Conservation (phyloP, 2,113 vertebrate genomes). For the Struthidea cinerea region DNA sequence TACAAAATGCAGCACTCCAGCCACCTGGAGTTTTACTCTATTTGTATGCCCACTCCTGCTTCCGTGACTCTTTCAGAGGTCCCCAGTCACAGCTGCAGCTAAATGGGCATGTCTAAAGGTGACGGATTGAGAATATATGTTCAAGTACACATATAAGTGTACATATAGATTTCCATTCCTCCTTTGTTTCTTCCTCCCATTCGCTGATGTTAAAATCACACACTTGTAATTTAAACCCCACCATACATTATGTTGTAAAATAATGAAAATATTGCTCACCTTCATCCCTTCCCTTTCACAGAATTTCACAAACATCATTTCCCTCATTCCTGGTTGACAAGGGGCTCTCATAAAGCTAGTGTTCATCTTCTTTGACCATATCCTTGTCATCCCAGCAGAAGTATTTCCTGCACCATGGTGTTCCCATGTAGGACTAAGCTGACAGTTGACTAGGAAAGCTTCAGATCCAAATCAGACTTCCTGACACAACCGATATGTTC, state of each 20-base stretch:
- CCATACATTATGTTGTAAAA: not conserved
- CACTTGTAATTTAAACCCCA: not conserved
- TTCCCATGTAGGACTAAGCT: not conserved
- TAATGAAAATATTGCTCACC: not conserved
- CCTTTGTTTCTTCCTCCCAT: not conserved
- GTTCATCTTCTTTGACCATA: conserved; percentile 9
- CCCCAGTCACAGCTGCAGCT: conserved; percentile 52
- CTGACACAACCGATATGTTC: not conserved
- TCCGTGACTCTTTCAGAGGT: conserved; percentile 21
- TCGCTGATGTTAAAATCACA: not conserved
- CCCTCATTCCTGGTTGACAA: not conserved
- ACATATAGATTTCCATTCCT: not conserved
- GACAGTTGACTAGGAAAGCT: conserved; percentile 29
- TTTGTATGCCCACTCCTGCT: conserved; percentile 42
- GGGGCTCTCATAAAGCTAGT: not conserved
- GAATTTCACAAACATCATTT: not conserved
- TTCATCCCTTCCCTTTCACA: not conserved
- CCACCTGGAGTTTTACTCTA: conserved; percentile 49
- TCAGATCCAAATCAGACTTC: conserved; percentile 21
- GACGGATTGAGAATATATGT: not conserved
- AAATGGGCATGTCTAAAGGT: not conserved
- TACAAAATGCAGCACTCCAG: conserved; percentile 31
- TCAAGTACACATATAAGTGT: not conserved
- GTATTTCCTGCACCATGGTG: not conserved
- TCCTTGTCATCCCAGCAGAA: not conserved